Conservation (phyloP, 2,113 vertebrate species). For the Laticauda laticaudata region DNA sequence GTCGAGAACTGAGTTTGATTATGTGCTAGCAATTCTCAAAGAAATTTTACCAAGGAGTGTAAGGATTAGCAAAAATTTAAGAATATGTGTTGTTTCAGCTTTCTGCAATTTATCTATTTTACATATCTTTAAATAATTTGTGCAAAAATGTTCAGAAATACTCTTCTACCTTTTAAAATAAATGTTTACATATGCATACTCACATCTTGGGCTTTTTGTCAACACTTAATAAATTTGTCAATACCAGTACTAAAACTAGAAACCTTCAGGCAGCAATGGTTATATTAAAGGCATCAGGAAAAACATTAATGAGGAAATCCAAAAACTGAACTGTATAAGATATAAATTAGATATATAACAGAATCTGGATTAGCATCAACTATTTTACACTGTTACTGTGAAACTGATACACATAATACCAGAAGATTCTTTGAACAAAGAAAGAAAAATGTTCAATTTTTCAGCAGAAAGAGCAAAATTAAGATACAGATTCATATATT, state of each 20-base stretch:
- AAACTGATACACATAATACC: background rate
- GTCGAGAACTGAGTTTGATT: background rate
- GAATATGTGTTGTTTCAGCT: background rate
- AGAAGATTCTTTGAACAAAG: background rate
- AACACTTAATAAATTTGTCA: background rate
- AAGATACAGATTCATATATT: background rate
- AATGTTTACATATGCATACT: background rate
- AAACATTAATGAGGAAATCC: background rate
- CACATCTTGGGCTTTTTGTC: background rate
- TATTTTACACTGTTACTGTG: background rate
- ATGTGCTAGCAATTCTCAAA: background rate
- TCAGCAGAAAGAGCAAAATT: background rate
- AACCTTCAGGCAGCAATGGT: background rate
- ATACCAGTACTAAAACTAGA: background rate
- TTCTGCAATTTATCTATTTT: background rate
- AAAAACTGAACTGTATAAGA: background rate
- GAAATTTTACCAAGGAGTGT: background rate
- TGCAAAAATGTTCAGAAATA: background rate
- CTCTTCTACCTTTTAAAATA: background rate
- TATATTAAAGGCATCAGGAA: background rate
- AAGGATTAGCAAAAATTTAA: background rate
- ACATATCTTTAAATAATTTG: background rate
- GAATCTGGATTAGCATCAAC: background rate
- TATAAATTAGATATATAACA: background rate
- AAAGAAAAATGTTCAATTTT: background rate